phyloP scores from a whole-genome alignment of 2,113 vertebrate genomes.

The Oceanodroma tethys region DNA sequence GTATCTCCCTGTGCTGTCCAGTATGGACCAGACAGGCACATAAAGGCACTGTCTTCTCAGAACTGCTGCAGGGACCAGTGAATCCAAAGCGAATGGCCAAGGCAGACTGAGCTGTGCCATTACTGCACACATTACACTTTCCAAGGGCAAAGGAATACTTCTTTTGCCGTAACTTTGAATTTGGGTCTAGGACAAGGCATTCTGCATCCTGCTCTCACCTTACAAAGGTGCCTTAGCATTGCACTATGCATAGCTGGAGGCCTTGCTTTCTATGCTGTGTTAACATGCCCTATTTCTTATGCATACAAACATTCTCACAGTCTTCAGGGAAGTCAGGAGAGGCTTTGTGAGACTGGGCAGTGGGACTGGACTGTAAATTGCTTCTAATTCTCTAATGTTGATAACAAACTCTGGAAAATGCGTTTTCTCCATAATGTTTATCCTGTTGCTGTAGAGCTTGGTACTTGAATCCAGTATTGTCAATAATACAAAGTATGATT shows the following conservation, averaged over 20 bases:
- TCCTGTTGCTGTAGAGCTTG: background rate
- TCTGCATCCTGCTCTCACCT: background rate
- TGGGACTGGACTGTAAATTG: background rate
- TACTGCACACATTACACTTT: background rate
- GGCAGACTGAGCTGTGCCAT: background rate
- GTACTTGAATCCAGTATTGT: background rate
- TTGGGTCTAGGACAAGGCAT: background rate
- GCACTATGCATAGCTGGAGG: background rate
- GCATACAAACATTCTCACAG: background rate
- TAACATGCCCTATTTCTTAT: background rate
- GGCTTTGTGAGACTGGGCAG: background rate
- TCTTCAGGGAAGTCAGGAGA: background rate
- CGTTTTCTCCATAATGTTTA: background rate
- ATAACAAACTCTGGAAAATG: background rate
- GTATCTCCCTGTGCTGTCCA: background rate
- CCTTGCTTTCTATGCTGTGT: background rate
- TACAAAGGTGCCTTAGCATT: background rate
- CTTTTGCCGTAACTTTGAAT: background rate
- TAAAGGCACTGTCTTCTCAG: background rate
- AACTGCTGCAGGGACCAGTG: background rate
- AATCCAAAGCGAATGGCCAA: background rate
- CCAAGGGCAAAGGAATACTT: background rate
- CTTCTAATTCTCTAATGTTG: background rate
- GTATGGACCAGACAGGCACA: background rate
- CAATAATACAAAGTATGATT: constrained; percentile 13